Conservation (phyloP, 2,113 vertebrate genomes). For the Globicephala melas region DNA sequence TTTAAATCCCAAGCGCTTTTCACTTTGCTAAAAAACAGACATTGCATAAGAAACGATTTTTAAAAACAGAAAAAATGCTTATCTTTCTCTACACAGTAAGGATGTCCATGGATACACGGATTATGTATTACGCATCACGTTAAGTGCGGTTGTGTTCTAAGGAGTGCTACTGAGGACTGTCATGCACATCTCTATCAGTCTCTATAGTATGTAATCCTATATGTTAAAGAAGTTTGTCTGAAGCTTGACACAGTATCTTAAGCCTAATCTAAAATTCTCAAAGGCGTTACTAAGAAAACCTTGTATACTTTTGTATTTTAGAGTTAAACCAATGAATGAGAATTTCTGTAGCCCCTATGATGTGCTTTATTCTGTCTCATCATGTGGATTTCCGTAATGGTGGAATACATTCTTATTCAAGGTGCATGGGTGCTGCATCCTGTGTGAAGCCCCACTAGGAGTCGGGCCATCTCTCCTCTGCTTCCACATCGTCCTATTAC, state of each 20-base stretch:
- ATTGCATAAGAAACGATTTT: neutral
- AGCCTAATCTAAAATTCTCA: neutral
- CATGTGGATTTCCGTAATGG: neutral
- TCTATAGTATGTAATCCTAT: neutral
- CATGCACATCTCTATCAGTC: neutral
- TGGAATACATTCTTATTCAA: neutral
- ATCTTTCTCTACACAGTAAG: neutral
- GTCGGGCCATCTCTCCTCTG: rapidly evolving
- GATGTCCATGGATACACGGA: neutral
- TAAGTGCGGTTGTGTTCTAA: neutral
- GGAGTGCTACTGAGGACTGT: neutral
- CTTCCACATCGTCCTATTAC: neutral
- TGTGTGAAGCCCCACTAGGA: neutral
- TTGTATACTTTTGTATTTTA: neutral
- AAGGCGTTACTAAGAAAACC: neutral
- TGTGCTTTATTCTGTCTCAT: neutral
- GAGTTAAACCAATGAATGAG: neutral
- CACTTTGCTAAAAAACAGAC: neutral
- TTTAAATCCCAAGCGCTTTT: neutral
- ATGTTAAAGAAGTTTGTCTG: neutral
- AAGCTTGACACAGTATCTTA: neutral
- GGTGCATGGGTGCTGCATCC: neutral
- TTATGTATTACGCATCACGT: neutral
- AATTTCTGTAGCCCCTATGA: neutral
- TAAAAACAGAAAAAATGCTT: neutral